phyloP scores from a whole-genome alignment of 2,113 vertebrate genomes.

The Phaethornis superciliosus region DNA sequence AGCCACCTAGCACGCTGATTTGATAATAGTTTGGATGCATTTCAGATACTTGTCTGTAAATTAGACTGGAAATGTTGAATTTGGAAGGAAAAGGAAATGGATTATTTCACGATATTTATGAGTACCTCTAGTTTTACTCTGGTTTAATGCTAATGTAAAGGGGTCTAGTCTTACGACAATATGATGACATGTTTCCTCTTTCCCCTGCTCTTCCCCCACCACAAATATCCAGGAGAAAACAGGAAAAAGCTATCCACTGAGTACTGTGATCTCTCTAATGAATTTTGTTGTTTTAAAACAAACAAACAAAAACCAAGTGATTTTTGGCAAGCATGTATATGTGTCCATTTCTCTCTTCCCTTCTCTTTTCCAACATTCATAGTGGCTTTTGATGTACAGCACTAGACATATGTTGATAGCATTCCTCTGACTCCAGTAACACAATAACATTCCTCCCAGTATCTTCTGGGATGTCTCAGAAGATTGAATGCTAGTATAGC shows the following conservation, averaged over 20 bases:
- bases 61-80: conserved; percentile 20
- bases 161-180: not conserved
- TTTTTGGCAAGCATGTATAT: not conserved
- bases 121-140: not conserved
- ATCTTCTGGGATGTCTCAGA: not conserved
- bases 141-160: not conserved
- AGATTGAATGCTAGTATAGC: not conserved
- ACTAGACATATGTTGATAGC: not conserved
- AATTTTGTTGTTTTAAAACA: not conserved
- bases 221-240: not conserved
- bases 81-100: not conserved
- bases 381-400: not conserved
- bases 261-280: not conserved
- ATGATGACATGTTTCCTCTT: not conserved
- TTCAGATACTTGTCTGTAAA: conserved; percentile 35
- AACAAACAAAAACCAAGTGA: too few species aligned
- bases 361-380: not conserved
- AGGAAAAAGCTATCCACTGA: not conserved
- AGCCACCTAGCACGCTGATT: not conserved
- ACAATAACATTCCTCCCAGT: rapidly evolving
- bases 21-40: conserved; percentile 33
- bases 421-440: not conserved
- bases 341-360: not conserved
- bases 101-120: not conserved
- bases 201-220: rapidly evolving